Base-by-base conservation (phyloP, 64 coral and sea anemone species). In the Porites lutea region DNA sequence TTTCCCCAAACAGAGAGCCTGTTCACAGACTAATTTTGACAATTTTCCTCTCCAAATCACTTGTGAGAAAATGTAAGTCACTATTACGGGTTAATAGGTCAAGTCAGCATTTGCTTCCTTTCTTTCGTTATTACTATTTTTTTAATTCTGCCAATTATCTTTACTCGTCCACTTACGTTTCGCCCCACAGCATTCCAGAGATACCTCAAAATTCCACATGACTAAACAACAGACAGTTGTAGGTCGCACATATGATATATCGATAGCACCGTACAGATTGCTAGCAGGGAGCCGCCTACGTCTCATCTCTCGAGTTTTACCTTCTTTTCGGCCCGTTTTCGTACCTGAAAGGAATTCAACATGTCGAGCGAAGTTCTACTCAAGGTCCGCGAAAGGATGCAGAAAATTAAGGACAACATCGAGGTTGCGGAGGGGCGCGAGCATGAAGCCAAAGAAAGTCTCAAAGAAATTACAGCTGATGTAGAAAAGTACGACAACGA, bases 331-430 rank as follows among this genome's bases (percentile, higher is more conserved):
- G 18, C 21, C 62, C 37, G 27, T 81, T 52, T 37, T 50, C 2
- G 45, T 21, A 66, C 10, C 22, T 3, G 5, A 52, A 19, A 68
- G 52, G 12, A 45, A 66, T 37, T 75, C 23, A 89, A 77, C 66
- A 94, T 94, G 92, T 89, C 92, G 78, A 88, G 82, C 80, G 74
- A 88, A 5, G 20, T 89, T 1, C 52, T 94, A 53, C 67, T 90
- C 49, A 97, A 93, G 71, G 95, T 97, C 48, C 95, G 95, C 16
- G 95, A 97, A 49, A 79, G 72, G 61, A 97, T 97, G 95, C 95
- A 97, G 82, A 92, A 78, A 88, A 20, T 97, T 4, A 97, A 97
- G 55, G 92, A 97, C 52, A 97, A 83, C 64, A 97, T 97, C 49
- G 95, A 97, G 11, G 92, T 94, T 16, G 92, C 88, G 16, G 95